These are phyloP conservation scores for Bombus terrestris DNA, from an alignment of 1,140 invertebrate species.

Conservation along the genomic window DNA sequence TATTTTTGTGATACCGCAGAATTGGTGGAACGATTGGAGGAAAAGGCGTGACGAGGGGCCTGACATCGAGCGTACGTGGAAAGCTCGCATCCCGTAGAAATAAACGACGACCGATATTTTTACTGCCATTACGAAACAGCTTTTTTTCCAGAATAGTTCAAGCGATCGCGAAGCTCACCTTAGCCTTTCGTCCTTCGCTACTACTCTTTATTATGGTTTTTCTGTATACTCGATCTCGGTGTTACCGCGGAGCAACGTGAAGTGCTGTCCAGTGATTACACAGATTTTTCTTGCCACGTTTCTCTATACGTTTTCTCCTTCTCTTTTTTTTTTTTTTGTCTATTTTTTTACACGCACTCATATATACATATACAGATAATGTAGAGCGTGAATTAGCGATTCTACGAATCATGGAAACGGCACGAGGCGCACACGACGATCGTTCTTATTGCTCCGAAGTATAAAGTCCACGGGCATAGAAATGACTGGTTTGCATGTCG, in stretches of 20 bases:
- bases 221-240: conserved; percentile 28
- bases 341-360: background rate
- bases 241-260: conserved; percentile 5
- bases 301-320: background rate
- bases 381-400: background rate
- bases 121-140: conserved; percentile 41
- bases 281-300: conserved; percentile 58
- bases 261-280: conserved; percentile 35
- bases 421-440: conserved; percentile 18
- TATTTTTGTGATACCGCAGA: conserved; percentile 54
- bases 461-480: conserved; percentile 48
- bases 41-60: conserved; percentile 7
- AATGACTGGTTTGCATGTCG: conserved; percentile 64
- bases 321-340: no score
- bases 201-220: background rate
- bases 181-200: conserved; percentile 3
- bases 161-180: background rate
- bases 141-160: conserved; percentile 19
- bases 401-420: background rate
- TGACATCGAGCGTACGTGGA: conserved; percentile 8
- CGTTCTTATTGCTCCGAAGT: conserved; percentile 5
- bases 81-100: background rate
- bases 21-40: conserved; percentile 15
- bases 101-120: background rate
- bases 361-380: background rate